These are phyloP conservation scores for Azorinus chamasolen DNA, from an alignment of 2,888 invertebrate species.

Conservation along the genomic window DNA sequence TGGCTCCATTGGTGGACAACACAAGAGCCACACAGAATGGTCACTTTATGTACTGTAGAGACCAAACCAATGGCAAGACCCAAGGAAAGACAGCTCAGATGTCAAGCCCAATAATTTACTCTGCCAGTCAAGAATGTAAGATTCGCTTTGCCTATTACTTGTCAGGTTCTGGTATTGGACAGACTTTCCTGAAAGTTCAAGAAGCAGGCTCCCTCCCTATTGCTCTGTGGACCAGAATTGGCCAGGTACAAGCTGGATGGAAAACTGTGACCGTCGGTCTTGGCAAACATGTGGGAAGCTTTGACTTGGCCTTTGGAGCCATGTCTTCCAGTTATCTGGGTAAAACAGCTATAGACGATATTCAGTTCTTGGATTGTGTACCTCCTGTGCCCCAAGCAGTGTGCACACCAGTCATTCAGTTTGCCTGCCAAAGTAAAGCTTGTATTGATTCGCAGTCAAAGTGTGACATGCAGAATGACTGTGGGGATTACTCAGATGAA, in stretches of 20 bases:
- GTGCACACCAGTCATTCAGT: slow-evolving; percentile 61
- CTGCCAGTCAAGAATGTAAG: slow-evolving; percentile 75
- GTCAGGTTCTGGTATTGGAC: slow-evolving; percentile 67
- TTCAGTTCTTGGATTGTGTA: slow-evolving; percentile 74
- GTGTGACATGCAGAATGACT: slow-evolving; percentile 80
- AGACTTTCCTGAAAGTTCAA: slow-evolving; percentile 66
- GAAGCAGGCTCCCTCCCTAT: slow-evolving; percentile 57
- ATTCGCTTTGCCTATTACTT: slow-evolving; percentile 79
- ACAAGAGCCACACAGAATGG: slow-evolving; percentile 74
- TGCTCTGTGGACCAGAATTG: slow-evolving; percentile 60
- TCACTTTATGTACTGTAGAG: slow-evolving; percentile 78
- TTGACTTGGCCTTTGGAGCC: slow-evolving; percentile 70
- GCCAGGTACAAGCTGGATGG: slow-evolving; percentile 65
- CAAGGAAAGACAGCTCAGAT: slow-evolving; percentile 67
- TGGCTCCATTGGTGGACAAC: slow-evolving; percentile 75
- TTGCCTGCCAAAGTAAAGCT: slow-evolving; percentile 76
- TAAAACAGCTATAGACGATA: slow-evolving; percentile 82
- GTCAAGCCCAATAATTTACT: slow-evolving; percentile 69
- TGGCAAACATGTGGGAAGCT: slow-evolving; percentile 70
- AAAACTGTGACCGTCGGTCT: slow-evolving; percentile 74
- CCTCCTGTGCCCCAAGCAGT: slow-evolving; percentile 61
- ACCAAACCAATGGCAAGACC: slow-evolving; percentile 64
- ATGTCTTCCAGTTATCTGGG: slow-evolving; percentile 70
- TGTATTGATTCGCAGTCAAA: slow-evolving; percentile 72
- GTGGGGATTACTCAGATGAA: slow-evolving; percentile 81